Conservation (phyloP, 2,888 invertebrate species). For the Chirona hameri region DNA sequence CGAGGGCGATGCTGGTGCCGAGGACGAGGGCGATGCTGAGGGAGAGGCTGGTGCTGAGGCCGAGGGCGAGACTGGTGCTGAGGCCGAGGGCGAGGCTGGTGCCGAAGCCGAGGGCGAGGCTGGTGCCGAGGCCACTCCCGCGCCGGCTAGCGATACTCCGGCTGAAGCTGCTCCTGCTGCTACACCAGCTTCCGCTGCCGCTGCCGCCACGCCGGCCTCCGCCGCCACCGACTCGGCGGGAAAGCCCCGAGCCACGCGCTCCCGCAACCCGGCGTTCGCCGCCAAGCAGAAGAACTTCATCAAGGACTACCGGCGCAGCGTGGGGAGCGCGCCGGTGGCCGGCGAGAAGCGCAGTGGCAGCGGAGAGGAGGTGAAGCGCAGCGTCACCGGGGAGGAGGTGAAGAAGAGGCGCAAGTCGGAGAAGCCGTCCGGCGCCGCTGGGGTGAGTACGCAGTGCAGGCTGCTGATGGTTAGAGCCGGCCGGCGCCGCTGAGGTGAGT, state of each 20-base stretch:
- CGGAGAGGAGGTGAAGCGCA: too few species aligned
- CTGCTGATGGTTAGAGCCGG: too few species aligned
- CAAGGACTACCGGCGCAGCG: constrained; percentile 50
- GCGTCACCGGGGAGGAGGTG: background rate
- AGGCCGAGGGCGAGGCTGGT: too few species aligned
- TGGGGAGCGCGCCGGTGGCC: constrained; percentile 44
- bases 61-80: too few species aligned
- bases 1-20: too few species aligned
- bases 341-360: background rate
- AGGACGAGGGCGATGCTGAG: too few species aligned
- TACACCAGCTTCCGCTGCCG: too few species aligned
- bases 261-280: constrained; percentile 62
- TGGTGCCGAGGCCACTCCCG: background rate
- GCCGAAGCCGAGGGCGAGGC: too few species aligned
- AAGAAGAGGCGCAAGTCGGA: background rate
- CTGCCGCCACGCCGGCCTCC: background rate
- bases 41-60: too few species aligned
- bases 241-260: constrained; percentile 52
- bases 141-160: background rate
- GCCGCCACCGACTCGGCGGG: background rate
- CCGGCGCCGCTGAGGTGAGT: too few species aligned
- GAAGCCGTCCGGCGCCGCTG: background rate
- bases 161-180: background rate
- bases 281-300: constrained; percentile 60
- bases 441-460: too few species aligned